Conservation (phyloP, 2,888 invertebrate species). For the Aradus depressus region DNA sequence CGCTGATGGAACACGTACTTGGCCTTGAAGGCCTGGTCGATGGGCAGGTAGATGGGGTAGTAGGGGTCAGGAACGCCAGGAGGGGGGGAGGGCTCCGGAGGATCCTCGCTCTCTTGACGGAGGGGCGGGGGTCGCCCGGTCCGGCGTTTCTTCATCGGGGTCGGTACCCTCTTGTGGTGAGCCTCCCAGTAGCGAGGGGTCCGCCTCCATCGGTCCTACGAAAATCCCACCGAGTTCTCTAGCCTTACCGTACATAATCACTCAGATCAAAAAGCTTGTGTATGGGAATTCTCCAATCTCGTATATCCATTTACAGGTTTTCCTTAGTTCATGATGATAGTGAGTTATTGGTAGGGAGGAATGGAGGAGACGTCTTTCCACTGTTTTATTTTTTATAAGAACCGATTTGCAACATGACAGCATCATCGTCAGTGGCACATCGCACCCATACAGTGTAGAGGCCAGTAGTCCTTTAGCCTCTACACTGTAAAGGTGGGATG, state of each 20-base stretch:
- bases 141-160: slow-evolving; percentile 43
- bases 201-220: slow-evolving; percentile 32
- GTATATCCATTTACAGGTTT: not conserved
- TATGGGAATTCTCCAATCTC: not conserved
- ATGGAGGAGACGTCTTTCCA: too few species aligned
- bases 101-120: slow-evolving; percentile 34
- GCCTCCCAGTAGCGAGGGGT: slow-evolving; percentile 43
- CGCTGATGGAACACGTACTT: slow-evolving; percentile 54
- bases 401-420: too few species aligned
- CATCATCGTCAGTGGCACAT: too few species aligned
- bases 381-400: too few species aligned
- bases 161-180: slow-evolving; percentile 48
- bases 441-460: too few species aligned
- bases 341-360: too few species aligned
- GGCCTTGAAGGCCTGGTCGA: slow-evolving; percentile 56
- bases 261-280: not conserved
- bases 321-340: not conserved
- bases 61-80: slow-evolving; percentile 51
- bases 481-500: too few species aligned
- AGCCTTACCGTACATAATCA: not conserved
- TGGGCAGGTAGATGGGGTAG: slow-evolving; percentile 53
- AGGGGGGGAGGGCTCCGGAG: slow-evolving; percentile 30
- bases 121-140: slow-evolving; percentile 34
- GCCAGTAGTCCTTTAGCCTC: too few species aligned
- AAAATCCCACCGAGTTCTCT: not conserved